A percentile compares a stretch with the other conserved stretches of the same genome.
Evolutionary conservation across 2,888 invertebrate species (phyloP).

Genomic region (Uloborus plumipes): DNA sequence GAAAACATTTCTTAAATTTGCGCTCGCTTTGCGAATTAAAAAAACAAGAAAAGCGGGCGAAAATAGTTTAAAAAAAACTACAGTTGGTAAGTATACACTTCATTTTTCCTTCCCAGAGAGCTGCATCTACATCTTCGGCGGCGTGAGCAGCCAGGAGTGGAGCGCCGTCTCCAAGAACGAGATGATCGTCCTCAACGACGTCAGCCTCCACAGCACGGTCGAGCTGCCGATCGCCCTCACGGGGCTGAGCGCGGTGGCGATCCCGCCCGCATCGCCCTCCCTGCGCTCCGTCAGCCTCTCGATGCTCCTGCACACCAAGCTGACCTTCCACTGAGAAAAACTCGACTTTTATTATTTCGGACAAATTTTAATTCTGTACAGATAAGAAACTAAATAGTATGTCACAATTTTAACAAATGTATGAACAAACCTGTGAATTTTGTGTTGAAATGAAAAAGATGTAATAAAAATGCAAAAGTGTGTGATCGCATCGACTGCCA

Average conservation of each 20-base stretch:
- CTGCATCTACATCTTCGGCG: constrained; percentile 55
- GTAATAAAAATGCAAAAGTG: too few species aligned
- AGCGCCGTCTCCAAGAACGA: constrained; percentile 43
- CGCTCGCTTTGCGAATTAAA: too few species aligned
- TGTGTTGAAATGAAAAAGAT: too few species aligned
- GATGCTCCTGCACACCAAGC: constrained; percentile 34
- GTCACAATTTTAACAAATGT: too few species aligned
- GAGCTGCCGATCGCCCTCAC: constrained; percentile 48
- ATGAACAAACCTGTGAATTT: too few species aligned
- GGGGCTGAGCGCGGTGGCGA: constrained; percentile 44
- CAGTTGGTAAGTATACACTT: too few species aligned
- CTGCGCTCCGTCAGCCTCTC: constrained; percentile 38
- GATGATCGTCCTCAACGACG: constrained; percentile 42
- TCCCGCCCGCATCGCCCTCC: constrained; percentile 42
- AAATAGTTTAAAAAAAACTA: too few species aligned
- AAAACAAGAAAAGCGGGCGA: too few species aligned
- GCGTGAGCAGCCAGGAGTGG: constrained; percentile 61
- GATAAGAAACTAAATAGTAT: too few species aligned
- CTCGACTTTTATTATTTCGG: too few species aligned
- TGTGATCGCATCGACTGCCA: too few species aligned
- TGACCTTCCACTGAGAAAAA: constrained; percentile 44
- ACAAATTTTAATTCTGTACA: neutral
- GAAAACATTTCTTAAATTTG: too few species aligned
- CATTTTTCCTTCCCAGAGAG: constrained; percentile 31
- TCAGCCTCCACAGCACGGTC: constrained; percentile 27